Evolutionary conservation across 1,140 invertebrate species (phyloP), one percentile per base, ranked within the genome.

Genomic region (Venturia canescens): DNA sequence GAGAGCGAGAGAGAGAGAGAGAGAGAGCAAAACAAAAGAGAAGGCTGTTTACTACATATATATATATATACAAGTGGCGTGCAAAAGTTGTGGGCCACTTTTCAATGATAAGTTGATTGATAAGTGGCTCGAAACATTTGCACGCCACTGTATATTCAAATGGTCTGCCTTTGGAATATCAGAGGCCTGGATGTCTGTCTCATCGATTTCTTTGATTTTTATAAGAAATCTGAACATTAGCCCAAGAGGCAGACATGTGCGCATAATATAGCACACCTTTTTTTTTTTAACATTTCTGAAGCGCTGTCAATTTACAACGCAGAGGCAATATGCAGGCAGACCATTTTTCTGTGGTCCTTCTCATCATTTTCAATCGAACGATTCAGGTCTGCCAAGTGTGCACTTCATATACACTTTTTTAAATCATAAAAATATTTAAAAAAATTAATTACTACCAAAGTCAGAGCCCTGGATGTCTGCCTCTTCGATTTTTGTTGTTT

Each of bases 401-500:
- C 48, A 50, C 48, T 50, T 50, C 48, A 50, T 50, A 50, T 50
- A 50, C 48, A 50, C 15, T 50, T 50, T 50, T 50, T 50, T 50
- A 50, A 50, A 50, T 50, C 48, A 5, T 50, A 50, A 50, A 50
- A 50, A 50, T 7, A 50, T 3, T 13, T 50, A 7, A 18, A 50
- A 50, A 50, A 50, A 50, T 50, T 50, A 1, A 50, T 34, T 50
- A 3, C 48, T 50, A 50, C 48, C 2, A 50, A 50, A 50, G 11
- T 50, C 31, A 34, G 31, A 34, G 31, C 3, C 3, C 31, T 34
- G 7, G 31, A 7, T 3, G 31, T 34, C 31, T 34, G 31, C 31
- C 31, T 34, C 31, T 34, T 34, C 31, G 31, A 7, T 7, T 34
- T 34, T 7, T 34, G n/a, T 34, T 7, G 31, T 34, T 34, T 34